Evolutionary conservation across 1,140 invertebrate species (phyloP), one percentile per base, ranked within the genome.

Genomic region (Venturia canescens): DNA sequence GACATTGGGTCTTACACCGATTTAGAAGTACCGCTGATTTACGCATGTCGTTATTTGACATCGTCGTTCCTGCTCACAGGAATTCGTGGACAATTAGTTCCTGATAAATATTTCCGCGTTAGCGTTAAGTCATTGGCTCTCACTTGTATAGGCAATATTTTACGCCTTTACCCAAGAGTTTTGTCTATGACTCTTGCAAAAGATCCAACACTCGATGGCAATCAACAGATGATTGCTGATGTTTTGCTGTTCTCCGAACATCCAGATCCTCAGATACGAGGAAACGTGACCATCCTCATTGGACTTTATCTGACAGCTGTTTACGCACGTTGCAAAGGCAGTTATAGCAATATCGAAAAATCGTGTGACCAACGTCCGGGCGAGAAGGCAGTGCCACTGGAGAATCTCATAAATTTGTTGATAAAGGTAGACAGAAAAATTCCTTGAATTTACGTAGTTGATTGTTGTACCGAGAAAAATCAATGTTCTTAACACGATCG

Each of bases 81-180:
- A 23, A 91, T 89, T 80, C 93, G 93, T 67, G 93, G 93, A 31
- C 91, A 92, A 34, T 88, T 95, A 57, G 93, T 96, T 70, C 89
- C 94, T 16, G 96, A 96, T 87, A 93, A 94, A 83, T 91, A 89
- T 60, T 94, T 97, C 13, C 92, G 97, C 44, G 96, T 98, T 18
- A 98, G 97, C 80, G 94, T 97, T 0, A 98, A 98, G 92, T 94
- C 96, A 0, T 93, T 97, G 44, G 96, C 97, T 1, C 87, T 98
- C 4, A 94, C 93, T 44, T 97, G 96, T 89, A 86, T 98, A 1
- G 93, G 94, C 1, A 93, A 94, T 66, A 93, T 96, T 38, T 88
- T 97, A 31, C 92, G 92, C 34, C 85, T 97, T 38, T 94, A 95
- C 86, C 96, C 97, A 0, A 91, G 94, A 76, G 89, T 95, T n/a